A percentile compares a stretch with the other conserved stretches of the same genome.
These are phyloP conservation scores for Lasiommata megera DNA, from an alignment of 2,888 invertebrate species.

Conservation along the genomic window DNA sequence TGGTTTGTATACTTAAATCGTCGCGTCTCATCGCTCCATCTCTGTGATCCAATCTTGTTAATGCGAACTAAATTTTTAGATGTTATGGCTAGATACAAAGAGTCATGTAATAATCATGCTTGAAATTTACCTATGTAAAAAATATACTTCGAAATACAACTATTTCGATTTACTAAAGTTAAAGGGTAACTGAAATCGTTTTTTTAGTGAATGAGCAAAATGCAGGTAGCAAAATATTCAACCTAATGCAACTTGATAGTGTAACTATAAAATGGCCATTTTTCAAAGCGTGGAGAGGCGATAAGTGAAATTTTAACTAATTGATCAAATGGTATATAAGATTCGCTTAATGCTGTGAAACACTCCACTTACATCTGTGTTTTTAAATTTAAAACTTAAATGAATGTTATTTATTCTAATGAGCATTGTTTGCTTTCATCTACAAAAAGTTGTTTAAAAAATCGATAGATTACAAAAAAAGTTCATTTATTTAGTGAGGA, in stretches of 20 bases:
- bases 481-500: no score
- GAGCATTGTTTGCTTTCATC: no score
- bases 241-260: conserved; percentile 1
- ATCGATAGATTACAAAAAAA: no score
- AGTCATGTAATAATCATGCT: neutral
- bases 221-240: neutral
- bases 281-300: neutral
- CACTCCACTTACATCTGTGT: neutral
- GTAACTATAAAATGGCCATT: neutral
- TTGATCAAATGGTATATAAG: neutral
- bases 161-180: no score
- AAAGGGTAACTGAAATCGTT: no score
- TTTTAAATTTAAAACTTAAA: no score
- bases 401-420: no score
- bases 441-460: no score
- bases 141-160: neutral
- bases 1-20: neutral
- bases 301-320: neutral
- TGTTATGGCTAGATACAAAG: conserved; percentile 1
- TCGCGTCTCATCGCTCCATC: neutral
- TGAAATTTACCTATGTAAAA: neutral
- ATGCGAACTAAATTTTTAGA: neutral
- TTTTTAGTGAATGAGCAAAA: neutral
- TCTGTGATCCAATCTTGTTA: neutral
- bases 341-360: neutral